Conservation (phyloP, 2,113 vertebrate genomes). For the Rhagologus leucostigma region DNA sequence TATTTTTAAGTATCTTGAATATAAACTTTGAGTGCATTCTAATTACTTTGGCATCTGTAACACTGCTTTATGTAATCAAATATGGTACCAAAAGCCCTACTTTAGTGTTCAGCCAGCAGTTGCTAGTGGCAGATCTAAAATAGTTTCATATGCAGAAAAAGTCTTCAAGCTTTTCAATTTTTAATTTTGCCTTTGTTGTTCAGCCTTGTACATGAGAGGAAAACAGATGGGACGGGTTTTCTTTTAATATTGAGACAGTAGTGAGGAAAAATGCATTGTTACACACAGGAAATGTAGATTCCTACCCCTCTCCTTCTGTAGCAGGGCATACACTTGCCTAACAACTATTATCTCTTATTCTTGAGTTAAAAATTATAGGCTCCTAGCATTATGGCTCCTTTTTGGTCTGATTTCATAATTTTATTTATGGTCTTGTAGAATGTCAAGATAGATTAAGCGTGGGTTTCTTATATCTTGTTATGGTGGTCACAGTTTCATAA, state of each 20-base stretch:
- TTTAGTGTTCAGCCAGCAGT: neutral
- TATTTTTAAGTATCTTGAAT: conserved; percentile 13
- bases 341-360: neutral
- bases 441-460: neutral
- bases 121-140: neutral
- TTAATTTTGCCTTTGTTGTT: neutral
- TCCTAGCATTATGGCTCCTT: neutral
- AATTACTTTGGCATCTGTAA: conserved; percentile 12
- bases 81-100: neutral
- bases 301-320: neutral
- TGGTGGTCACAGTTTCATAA: neutral
- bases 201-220: neutral
- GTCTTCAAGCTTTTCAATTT: neutral
- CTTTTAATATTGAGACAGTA: neutral
- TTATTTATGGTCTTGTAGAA: neutral
- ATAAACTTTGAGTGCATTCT: neutral
- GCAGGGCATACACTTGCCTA: neutral
- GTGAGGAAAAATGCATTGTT: neutral
- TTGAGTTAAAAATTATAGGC: neutral
- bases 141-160: neutral
- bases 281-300: neutral
- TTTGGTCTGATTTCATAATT: neutral
- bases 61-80: conserved; percentile 6
- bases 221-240: neutral
- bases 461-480: neutral